These are phyloP conservation scores for Ophion slaviceki DNA, from an alignment of 2,888 invertebrate species.

Conservation along the genomic window DNA sequence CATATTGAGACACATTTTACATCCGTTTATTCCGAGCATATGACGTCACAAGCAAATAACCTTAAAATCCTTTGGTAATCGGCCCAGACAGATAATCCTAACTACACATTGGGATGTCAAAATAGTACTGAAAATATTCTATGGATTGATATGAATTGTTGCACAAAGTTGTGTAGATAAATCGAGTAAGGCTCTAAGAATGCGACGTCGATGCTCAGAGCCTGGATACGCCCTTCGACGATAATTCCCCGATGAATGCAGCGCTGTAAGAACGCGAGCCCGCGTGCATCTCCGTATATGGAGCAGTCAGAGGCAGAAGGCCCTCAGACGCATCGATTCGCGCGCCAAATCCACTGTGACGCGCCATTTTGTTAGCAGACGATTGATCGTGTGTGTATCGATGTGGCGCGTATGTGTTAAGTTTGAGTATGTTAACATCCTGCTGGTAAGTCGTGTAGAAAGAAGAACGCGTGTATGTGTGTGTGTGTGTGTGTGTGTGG, in stretches of 20 bases:
- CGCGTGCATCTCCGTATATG: background rate
- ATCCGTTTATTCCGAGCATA: background rate
- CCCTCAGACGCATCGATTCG: background rate
- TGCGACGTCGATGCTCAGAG: background rate
- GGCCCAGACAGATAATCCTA: no score
- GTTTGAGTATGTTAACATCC: constrained; percentile 1
- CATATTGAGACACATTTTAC: background rate
- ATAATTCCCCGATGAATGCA: background rate
- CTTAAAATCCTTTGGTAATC: background rate
- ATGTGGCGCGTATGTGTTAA: background rate
- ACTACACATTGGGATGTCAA: no score
- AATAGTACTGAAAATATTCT: no score
- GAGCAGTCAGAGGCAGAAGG: background rate
- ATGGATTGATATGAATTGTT: no score
- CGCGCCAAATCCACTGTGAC: background rate
- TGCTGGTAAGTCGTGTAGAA: background rate
- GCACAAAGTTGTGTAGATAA: no score
- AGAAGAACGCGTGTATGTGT: background rate
- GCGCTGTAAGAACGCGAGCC: background rate
- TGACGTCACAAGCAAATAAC: background rate
- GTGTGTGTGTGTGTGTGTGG: constrained; percentile 3
- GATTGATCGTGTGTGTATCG: background rate
- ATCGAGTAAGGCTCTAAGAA: no score
- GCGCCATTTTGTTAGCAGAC: background rate
- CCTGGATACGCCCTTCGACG: background rate